Percentiles rank a stretch among this genome's conserved stretches.
Conservation (phyloP, 2,113 vertebrate genomes). For the Nibea albiflora region DNA sequence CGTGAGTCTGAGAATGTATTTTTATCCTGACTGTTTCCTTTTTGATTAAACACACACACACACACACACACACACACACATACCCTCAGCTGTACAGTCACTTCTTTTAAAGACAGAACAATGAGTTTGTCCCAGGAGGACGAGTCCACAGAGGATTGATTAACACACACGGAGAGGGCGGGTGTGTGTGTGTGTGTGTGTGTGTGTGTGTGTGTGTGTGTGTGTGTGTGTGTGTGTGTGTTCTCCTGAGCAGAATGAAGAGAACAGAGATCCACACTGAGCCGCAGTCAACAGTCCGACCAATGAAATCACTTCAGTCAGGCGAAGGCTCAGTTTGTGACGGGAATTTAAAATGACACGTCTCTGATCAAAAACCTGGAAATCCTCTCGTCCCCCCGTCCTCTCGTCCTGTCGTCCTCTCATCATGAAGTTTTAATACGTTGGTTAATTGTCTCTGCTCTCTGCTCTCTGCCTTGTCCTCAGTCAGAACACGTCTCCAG, state of each 20-base stretch:
- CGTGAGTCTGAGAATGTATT: not conserved
- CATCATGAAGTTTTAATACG: slow-evolving; percentile 14
- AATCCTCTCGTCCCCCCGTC: not conserved
- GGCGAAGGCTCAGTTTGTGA: not conserved
- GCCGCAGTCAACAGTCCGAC: not conserved
- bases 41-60: slow-evolving; percentile 15
- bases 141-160: slow-evolving; percentile 11
- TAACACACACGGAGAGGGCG: slow-evolving; percentile 1
- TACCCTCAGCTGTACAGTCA: not conserved
- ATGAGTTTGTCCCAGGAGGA: slow-evolving; percentile 23
- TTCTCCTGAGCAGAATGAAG: not conserved
- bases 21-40: not conserved
- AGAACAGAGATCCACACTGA: slow-evolving; percentile 14
- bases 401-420: not conserved
- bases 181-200: not conserved
- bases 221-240: not conserved
- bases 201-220: not conserved
- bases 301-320: not conserved
- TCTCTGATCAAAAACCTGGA: slow-evolving; percentile 13
- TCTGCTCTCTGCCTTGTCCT: not conserved
- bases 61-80: not conserved
- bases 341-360: slow-evolving; percentile 2
- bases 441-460: not conserved
- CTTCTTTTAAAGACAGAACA: slow-evolving; percentile 15
- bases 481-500: slow-evolving; percentile 25